Evolutionary conservation across 2,888 invertebrate species (phyloP), one percentile per base, ranked within the genome.

Genomic region (Leptinotarsa rubiginosa): DNA sequence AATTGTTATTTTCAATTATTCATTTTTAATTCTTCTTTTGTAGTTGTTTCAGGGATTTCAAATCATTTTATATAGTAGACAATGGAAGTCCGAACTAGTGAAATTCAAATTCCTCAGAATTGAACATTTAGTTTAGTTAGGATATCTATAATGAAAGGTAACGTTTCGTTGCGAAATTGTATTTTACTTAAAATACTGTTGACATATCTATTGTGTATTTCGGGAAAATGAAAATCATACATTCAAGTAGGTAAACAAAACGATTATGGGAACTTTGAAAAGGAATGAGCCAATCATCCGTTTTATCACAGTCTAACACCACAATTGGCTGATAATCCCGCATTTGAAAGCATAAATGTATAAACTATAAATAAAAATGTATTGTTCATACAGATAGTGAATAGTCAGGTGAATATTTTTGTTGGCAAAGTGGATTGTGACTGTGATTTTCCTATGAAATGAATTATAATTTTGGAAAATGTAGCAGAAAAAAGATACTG

Each of bases 231-330:
- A 41, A 41, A 41, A 41, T 41, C 41, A 41, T 41, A 41, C 12
- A 22, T 56, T 25, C 22, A 18, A 22, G 3, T 16, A 56, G 56
- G 20, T 22, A 20, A 22, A 52, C n/a, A 52, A 12, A 20, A 22
- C 20, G 56, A 25, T 56, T 18, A 56, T 56, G 13, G 13, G 18
- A 22, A 56, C 22, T 56, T 56, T 15, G 56, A 56, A 13, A 13
- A 56, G 20, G 5, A 13, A 22, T 22, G 22, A 13, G 22, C 1
- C 22, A 25, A 56, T 56, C 56, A 56, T 56, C 13, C 56, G 20
- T 13, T 56, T 56, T 56, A 56, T 56, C 56, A 25, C 22, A 50
- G n/a, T 50, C 56, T 13, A 18, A 56, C 15, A 56, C 56, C 56
- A 56, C 56, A 56, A 22, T 13, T 20, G 22, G 15, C 56, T 56